phyloP scores from a whole-genome alignment of 2,113 vertebrate genomes.

The Stigmatopora nigra region DNA sequence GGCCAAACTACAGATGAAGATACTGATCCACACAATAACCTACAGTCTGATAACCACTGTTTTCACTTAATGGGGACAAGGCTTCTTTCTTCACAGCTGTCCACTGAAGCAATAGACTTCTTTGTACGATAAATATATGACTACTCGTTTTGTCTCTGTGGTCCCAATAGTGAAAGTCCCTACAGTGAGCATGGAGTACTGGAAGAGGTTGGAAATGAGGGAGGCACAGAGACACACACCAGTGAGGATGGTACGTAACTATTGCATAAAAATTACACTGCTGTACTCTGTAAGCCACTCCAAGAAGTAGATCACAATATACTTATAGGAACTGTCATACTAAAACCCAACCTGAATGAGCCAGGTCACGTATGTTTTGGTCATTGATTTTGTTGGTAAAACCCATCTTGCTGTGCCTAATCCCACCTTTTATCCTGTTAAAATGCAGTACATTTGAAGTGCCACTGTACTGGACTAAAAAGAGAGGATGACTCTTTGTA shows the following conservation, averaged over 20 bases:
- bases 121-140: constrained; percentile 9
- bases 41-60: constrained; percentile 9
- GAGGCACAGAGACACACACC: constrained; percentile 87
- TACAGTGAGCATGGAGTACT: constrained; percentile 90
- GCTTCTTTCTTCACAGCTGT: not conserved
- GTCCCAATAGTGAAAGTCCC: constrained; percentile 82
- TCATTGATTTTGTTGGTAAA: constrained; percentile 27
- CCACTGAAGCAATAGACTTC: not conserved
- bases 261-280: not conserved
- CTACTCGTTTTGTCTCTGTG: constrained; percentile 18
- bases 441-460: constrained; percentile 44
- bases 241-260: constrained; percentile 86
- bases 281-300: not conserved
- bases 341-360: not conserved
- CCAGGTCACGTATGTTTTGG: not conserved
- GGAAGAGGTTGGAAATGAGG: constrained; percentile 91
- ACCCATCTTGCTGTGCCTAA: constrained; percentile 34
- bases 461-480: constrained; percentile 22
- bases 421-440: constrained; percentile 50
- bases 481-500: constrained; percentile 47
- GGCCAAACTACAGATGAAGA: constrained; percentile 10
- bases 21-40: constrained; percentile 20
- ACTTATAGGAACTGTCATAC: not conserved
- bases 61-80: constrained; percentile 12
- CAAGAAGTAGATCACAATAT: not conserved